Evolutionary conservation across 2,797 vertebrate genomes (phyloP).

Genomic region (Cossypha dichroa): DNA sequence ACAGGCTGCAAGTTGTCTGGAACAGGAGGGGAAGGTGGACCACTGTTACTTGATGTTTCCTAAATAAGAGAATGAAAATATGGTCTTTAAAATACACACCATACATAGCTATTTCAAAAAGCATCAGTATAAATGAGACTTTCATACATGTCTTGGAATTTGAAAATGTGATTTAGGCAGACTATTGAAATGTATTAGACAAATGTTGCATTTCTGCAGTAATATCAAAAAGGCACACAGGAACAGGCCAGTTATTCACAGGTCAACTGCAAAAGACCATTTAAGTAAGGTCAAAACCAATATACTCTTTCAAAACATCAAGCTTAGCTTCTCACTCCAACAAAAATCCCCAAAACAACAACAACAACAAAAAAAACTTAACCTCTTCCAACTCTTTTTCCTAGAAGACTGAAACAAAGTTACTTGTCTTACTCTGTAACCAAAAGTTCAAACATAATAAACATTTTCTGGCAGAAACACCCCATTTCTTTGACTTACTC

Average conservation of each 20-base stretch:
- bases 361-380: not conserved
- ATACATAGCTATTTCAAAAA: not conserved
- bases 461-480: not conserved
- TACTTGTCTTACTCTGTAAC: not conserved
- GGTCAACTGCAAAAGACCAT: not conserved
- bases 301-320: not conserved
- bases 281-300: not conserved
- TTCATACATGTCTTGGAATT: not conserved
- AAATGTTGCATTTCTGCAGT: not conserved
- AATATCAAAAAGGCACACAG: not conserved
- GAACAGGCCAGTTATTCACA: not conserved
- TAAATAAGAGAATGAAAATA: conserved; percentile 47
- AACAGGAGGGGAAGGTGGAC: conserved; percentile 83
- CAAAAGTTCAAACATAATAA: not conserved
- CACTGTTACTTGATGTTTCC: conserved; percentile 84
- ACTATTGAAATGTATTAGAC: not conserved
- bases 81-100: not conserved
- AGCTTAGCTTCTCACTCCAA: not conserved
- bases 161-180: not conserved
- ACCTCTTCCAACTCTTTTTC: not conserved
- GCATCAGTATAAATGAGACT: not conserved
- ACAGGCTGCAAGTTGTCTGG: conserved; percentile 73
- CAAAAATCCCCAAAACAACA: not conserved
- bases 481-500: not conserved
- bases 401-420: not conserved